Conservation (phyloP, 2,888 invertebrate species). For the Dolichomitus sp. region DNA sequence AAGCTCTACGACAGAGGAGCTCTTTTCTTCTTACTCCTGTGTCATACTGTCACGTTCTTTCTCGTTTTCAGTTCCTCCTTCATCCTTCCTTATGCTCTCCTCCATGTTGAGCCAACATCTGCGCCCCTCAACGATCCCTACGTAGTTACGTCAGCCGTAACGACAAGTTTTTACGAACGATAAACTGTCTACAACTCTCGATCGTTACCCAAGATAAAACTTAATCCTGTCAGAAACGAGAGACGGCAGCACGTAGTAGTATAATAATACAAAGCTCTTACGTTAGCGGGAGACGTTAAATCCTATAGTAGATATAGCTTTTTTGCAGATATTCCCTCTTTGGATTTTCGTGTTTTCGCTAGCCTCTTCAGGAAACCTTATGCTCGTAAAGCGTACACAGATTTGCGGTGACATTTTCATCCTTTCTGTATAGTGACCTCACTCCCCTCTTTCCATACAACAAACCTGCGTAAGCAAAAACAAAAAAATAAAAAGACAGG, state of each 20-base stretch:
- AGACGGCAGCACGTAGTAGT: conserved; percentile 37
- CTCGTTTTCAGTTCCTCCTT: conserved; percentile 1
- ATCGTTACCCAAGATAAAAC: conserved; percentile 62
- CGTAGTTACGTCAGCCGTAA: conserved; percentile 16
- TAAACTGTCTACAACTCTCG: conserved; percentile 55
- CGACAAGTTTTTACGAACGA: conserved; percentile 56
- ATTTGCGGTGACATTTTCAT: conserved; percentile 7
- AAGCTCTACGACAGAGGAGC: not conserved
- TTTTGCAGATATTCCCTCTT: conserved; percentile 20
- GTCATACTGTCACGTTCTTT: not conserved
- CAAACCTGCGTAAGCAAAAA: not conserved
- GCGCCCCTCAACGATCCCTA: not conserved
- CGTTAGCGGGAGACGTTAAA: conserved; percentile 33
- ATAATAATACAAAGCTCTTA: conserved; percentile 46
- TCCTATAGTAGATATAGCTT: conserved; percentile 31
- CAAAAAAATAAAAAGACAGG: not conserved
- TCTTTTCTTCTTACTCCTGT: not conserved
- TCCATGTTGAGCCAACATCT: conserved; percentile 16
- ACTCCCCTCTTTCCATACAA: too few relatives aligned
- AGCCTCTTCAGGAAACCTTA: conserved; percentile 31
- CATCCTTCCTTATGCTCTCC: conserved; percentile 1
- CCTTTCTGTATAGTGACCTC: conserved; percentile 4
- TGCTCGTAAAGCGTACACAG: conserved; percentile 20
- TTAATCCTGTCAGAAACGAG: conserved; percentile 56
- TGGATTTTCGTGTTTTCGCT: conserved; percentile 4